A percentile compares a stretch with the other conserved stretches of the same genome.
phyloP scores from a whole-genome alignment of 2,888 invertebrate species.

The Nomada fabriciana region DNA sequence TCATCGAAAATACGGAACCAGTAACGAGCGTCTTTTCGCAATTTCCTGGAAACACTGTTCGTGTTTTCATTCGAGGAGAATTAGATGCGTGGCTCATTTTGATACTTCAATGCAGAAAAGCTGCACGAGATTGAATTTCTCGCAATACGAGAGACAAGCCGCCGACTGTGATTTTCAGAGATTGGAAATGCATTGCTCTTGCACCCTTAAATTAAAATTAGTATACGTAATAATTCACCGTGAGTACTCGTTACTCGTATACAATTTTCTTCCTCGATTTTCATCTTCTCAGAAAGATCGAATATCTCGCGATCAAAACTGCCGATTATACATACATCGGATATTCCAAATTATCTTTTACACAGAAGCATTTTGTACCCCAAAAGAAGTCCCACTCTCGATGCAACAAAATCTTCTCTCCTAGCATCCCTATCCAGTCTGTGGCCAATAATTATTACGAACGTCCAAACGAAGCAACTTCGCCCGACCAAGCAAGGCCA shows the following conservation, averaged over 20 bases:
- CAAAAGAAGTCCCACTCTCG: background rate
- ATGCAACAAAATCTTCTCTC: background rate
- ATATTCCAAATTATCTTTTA: too few species aligned
- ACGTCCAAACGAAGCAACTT: conserved; percentile 4
- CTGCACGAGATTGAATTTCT: background rate
- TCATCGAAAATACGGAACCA: conserved; percentile 1
- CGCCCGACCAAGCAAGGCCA: conserved; percentile 17
- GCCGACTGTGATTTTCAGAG: too few species aligned
- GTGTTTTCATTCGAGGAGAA: background rate
- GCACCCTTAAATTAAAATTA: too few species aligned
- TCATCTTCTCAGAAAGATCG: too few species aligned
- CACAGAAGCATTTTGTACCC: too few species aligned
- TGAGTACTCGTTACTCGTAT: too few species aligned
- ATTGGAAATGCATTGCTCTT: too few species aligned
- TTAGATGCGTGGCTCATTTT: background rate
- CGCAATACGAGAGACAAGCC: too few species aligned
- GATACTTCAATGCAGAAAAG: background rate
- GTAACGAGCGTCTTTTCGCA: background rate
- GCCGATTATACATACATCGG: too few species aligned
- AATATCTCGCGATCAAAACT: too few species aligned
- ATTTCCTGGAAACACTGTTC: background rate
- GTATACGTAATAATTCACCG: too few species aligned
- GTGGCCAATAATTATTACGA: conserved; percentile 17
- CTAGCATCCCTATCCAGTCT: background rate
- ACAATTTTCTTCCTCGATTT: too few species aligned